A percentile compares a stretch with the other conserved stretches of the same genome.
phyloP scores from a whole-genome alignment of 2,113 vertebrate species.

The Rhineura floridana region DNA sequence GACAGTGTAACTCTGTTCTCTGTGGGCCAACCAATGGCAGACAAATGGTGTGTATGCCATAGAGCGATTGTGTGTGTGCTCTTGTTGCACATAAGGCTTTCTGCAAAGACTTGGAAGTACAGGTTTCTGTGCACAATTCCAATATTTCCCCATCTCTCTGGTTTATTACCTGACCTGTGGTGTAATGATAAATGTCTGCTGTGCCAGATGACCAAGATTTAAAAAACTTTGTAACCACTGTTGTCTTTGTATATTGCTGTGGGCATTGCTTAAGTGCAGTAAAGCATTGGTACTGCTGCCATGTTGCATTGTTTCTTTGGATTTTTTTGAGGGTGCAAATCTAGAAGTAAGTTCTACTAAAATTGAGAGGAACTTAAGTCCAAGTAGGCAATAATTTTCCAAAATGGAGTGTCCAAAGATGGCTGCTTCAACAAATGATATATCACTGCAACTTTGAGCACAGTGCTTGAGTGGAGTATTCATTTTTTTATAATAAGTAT shows the following conservation, averaged over 20 bases:
- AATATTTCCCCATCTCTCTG: not conserved
- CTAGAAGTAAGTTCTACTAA: not conserved
- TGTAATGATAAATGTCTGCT: not conserved
- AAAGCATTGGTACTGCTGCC: not conserved
- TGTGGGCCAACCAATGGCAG: not conserved
- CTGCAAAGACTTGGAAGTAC: not conserved
- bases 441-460: not conserved
- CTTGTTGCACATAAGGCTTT: not conserved
- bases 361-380: not conserved
- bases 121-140: not conserved
- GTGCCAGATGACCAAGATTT: not conserved
- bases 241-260: not conserved
- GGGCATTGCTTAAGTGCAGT: not conserved
- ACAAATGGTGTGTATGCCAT: not conserved
- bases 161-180: not conserved
- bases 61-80: not conserved
- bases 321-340: not conserved
- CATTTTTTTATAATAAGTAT: not conserved
- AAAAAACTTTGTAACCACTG: conserved; percentile 41
- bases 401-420: not conserved
- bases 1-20: not conserved
- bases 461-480: not conserved
- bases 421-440: not conserved
- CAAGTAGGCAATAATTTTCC: not conserved
- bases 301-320: not conserved